Conservation (phyloP, 2,113 vertebrate genomes). For the Chionomys nivalis region DNA sequence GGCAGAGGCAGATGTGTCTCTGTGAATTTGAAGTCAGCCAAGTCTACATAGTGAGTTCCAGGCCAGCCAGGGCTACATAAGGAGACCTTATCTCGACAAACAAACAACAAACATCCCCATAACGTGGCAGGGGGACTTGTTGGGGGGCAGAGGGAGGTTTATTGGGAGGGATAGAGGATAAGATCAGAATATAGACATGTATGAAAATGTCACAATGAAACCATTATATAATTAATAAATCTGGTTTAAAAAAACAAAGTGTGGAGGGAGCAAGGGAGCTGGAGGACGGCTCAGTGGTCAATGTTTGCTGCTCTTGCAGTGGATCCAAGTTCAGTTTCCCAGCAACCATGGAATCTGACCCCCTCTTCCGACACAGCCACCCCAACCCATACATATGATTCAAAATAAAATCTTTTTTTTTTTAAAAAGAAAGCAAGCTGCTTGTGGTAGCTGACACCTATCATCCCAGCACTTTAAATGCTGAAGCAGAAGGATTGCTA, state of each 20-base stretch:
- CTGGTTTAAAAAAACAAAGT: not conserved
- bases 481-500: not conserved
- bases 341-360: not conserved
- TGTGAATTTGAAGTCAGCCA: not conserved
- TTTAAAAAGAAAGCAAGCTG: not conserved
- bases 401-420: not conserved
- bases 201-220: not conserved
- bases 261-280: not conserved
- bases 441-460: not conserved
- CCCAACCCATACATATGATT: not conserved
- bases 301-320: no score
- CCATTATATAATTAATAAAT: not conserved
- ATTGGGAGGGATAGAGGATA: not conserved
- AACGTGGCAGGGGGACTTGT: not conserved
- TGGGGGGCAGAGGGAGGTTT: no score
- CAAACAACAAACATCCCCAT: not conserved
- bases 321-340: no score
- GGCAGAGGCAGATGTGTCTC: not conserved
- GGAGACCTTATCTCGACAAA: not conserved
- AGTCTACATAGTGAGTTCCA: not conserved
- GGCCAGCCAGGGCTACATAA: not conserved
- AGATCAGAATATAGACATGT: not conserved
- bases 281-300: not conserved
- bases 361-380: not conserved
- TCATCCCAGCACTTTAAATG: not conserved